Conservation (phyloP, 2,888 invertebrate species). For the Ochlodes sylvanus region DNA sequence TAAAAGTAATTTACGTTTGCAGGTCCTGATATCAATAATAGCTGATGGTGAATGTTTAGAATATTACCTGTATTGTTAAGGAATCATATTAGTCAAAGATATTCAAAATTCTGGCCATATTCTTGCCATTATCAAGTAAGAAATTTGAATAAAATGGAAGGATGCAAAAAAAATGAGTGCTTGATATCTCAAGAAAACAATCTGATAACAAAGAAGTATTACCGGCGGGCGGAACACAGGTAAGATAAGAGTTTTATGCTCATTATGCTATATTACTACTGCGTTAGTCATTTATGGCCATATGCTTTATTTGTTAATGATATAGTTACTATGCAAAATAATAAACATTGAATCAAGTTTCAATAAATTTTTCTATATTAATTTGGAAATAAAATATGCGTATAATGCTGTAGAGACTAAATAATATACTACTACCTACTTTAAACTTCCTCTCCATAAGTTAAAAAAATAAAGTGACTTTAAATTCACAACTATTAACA, state of each 20-base stretch:
- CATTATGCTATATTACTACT: neutral
- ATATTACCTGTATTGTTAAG: neutral
- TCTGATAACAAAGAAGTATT: constrained; percentile 67
- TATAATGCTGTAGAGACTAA: too few relatives aligned
- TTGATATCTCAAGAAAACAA: constrained; percentile 52
- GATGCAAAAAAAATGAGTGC: constrained; percentile 58
- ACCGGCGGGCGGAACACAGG: constrained; percentile 76
- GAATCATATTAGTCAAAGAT: neutral
- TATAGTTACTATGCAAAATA: constrained; percentile 5
- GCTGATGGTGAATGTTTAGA: constrained; percentile 20
- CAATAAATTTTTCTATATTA: neutral
- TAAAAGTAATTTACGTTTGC: constrained; percentile 7
- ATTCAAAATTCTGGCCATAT: constrained; percentile 2
- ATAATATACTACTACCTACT: too few relatives aligned
- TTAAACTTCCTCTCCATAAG: too few relatives aligned
- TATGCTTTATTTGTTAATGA: constrained; percentile 3
- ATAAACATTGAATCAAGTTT: neutral
- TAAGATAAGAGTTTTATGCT: constrained; percentile 50
- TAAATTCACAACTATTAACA: too few relatives aligned
- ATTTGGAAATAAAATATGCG: too few relatives aligned
- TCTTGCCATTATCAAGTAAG: constrained; percentile 13
- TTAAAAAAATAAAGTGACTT: too few relatives aligned
- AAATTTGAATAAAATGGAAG: constrained; percentile 52
- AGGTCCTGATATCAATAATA: neutral
- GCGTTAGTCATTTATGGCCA: constrained; percentile 18